Evolutionary conservation across 2,113 vertebrate genomes (phyloP).

Genomic region (Smithornis capensis): DNA sequence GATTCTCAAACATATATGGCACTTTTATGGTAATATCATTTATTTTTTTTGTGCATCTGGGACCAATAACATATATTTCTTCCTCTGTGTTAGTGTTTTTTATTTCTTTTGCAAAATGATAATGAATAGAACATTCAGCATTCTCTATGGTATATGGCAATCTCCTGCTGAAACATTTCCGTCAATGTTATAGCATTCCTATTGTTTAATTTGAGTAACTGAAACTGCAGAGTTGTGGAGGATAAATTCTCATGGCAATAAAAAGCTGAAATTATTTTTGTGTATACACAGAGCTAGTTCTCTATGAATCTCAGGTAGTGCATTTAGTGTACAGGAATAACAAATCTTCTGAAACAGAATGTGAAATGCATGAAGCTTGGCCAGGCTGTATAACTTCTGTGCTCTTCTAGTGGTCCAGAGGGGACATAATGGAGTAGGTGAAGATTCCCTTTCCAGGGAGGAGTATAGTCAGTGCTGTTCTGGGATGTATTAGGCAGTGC

Average conservation of each 20-base stretch:
- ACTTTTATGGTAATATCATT: slow-evolving; percentile 83
- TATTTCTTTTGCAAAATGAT: slow-evolving; percentile 35
- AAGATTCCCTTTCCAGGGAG: neutral
- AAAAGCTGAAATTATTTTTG: slow-evolving; percentile 5
- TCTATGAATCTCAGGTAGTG: neutral
- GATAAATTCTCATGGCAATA: slow-evolving; percentile 18
- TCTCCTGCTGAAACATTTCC: slow-evolving; percentile 25
- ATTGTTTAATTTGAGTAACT: slow-evolving; percentile 24
- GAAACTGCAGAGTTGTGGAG: neutral
- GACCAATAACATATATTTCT: neutral
- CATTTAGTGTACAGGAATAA: neutral
- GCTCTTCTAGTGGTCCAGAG: neutral
- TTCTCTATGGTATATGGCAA: neutral
- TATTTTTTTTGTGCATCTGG: slow-evolving; percentile 7
- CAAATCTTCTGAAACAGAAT: neutral
- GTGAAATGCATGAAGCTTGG: neutral
- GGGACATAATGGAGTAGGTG: neutral
- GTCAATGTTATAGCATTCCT: neutral
- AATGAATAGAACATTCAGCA: slow-evolving; percentile 6
- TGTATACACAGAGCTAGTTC: fast-evolving
- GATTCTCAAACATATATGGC: slow-evolving; percentile 85
- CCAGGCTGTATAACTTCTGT: neutral
- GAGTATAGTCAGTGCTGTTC: neutral
- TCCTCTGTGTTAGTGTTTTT: neutral
- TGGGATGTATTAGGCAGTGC: neutral